Evolutionary conservation across 2,888 invertebrate species (phyloP), one percentile per base, ranked within the genome.

Genomic region (Crossocerus cetratus): DNA sequence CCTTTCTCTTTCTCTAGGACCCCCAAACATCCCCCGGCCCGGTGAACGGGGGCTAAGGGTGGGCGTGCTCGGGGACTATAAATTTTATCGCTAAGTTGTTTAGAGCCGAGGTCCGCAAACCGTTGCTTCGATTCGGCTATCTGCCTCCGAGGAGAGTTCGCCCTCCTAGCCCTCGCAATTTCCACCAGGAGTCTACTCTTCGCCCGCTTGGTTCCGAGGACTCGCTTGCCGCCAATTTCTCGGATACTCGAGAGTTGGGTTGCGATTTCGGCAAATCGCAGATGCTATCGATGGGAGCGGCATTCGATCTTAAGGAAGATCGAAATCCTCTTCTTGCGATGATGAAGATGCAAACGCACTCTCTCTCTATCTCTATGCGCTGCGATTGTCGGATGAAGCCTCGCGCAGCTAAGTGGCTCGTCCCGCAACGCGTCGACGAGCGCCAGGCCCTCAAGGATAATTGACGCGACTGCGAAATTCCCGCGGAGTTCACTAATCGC

Each of bases 41-140:
- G 72, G 81, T n/a, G n/a, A n/a, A n/a, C n/a, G n/a, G 83, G 78
- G 84, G 83, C 81, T 78, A 80, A 84, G 83, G 87, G 86, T 88
- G 85, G 90, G 89, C 90, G 88, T 88, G 87, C 86, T 88, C 79
- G 83, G 83, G 84, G 88, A 87, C 90, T 88, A 90, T 90, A 90
- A 90, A 90, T 90, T 90, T 89, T 87, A 85, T 89, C 89, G 89
- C 89, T 89, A 90, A 90, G 89, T 90, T 90, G 89, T 89, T 90
- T 90, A 90, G 90, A 87, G 86, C 83, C 84, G 83, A 81, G 86
- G 86, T 82, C 86, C 86, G 86, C 87, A 88, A 89, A 88, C 88
- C 32, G 11, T 32, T 32, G 8, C 8, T 32, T 32, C 66, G 44
- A n/a, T 60, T 72, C 69, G 65, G 49, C 73, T 73, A 65, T 69